Base-by-base conservation (phyloP, 2,113 vertebrate species). In the Cyprinodon brontotheroides region DNA sequence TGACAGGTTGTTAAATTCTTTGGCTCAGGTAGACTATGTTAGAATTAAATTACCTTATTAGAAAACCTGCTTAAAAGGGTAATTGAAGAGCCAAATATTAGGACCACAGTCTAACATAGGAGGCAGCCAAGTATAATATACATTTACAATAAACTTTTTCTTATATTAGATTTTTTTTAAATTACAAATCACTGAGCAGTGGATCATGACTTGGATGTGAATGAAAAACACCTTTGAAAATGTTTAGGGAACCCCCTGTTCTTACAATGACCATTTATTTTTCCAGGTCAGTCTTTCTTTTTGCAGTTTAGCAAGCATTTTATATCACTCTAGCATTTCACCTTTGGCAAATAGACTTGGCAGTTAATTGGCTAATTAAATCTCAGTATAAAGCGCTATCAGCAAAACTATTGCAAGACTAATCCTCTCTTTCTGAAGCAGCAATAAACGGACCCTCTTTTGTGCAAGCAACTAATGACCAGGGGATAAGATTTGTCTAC, bases 351-450 rank as follows among this genome's bases (percentile, higher is more conserved):
- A 75, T 74, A 84, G 85, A 89, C 84, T 79, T 79, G 75, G 72
- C 86, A 84, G 85, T 90, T 93, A 92, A 93, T 87, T 87, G 87
- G 83, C 82, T 91, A 87, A 89, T 92, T 91, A 93, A 93, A 89
- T 90, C 86, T 82, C 72, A 45, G 71, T 0, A 82, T 79, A 91
- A 75, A 87, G 84, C 86, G 77, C 86, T 76, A 90, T 91, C 91
- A 90, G 92, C 89, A 91, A 81, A 92, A 86, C 85, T 71, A 92
- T 92, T 90, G 15, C 89, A 86, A 90, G 79, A 72, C 87, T 91
- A 84, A 91, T 86, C 90, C 84, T 81, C 37, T 81, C 77, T 84
- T 88, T 91, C 86, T 87, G 77, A 68, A 47, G 39, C 48, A 68
- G 61, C 59, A 63, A 75, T 9, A n/a, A 9, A 65, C 41, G 50